Evolutionary conservation across 2,797 vertebrate genomes (phyloP).

Genomic region (Florisuga fusca): DNA sequence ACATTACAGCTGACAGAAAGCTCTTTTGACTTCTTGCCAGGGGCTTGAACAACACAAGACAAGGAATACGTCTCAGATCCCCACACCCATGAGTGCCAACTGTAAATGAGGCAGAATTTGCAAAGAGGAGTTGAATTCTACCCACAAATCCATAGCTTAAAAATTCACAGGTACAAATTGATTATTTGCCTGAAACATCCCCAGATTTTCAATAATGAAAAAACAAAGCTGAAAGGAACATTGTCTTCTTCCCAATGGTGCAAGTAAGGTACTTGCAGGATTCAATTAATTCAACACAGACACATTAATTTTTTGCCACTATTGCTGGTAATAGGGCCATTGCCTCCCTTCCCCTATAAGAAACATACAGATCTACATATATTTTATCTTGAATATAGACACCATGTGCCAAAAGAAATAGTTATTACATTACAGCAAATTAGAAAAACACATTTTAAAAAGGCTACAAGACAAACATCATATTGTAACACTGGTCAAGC

Average conservation of each 20-base stretch:
- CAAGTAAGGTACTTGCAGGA: background rate
- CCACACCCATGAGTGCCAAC: accelerated
- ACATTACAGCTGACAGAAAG: background rate
- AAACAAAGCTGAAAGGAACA: background rate
- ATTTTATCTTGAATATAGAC: background rate
- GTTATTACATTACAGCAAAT: background rate
- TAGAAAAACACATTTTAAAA: background rate
- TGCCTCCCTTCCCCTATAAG: background rate
- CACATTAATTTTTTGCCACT: background rate
- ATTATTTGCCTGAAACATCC: background rate
- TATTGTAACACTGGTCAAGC: background rate
- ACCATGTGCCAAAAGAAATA: background rate
- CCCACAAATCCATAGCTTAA: background rate
- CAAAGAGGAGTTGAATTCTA: background rate
- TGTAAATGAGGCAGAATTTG: background rate
- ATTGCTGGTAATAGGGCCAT: background rate
- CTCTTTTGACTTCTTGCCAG: background rate
- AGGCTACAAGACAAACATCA: background rate
- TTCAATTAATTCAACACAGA: background rate
- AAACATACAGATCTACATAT: background rate
- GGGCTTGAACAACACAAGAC: background rate
- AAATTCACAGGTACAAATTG: background rate
- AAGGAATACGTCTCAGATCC: background rate
- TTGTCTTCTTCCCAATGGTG: background rate
- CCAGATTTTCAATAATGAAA: background rate